Percentiles rank a stretch among this genome's conserved stretches.
phyloP scores from a whole-genome alignment of 64 coral and sea anemone genomes.

The Cladopsammia gracilis region DNA sequence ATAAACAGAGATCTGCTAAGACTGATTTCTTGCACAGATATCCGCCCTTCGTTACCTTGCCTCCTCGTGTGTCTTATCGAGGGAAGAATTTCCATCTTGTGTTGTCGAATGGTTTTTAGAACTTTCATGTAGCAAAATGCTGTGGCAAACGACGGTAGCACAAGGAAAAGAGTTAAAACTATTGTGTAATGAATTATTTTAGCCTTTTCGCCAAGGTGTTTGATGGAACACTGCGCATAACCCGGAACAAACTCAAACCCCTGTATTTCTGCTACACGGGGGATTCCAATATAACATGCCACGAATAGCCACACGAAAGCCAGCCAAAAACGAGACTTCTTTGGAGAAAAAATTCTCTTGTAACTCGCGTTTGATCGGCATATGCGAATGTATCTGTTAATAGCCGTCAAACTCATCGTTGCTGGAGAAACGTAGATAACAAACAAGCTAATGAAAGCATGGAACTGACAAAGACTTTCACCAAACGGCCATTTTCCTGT shows the following conservation, averaged over 20 bases:
- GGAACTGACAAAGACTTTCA: slow-evolving; percentile 22
- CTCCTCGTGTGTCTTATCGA: not conserved
- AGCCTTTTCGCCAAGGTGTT: not conserved
- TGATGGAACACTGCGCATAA: slow-evolving; percentile 23
- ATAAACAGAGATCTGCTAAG: slow-evolving; percentile 27
- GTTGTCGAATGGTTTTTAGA: slow-evolving; percentile 10
- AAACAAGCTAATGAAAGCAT: slow-evolving; percentile 33
- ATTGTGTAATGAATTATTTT: slow-evolving; percentile 40
- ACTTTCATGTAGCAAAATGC: slow-evolving; percentile 28
- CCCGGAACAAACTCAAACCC: slow-evolving; percentile 30
- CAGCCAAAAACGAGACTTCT: slow-evolving; percentile 18
- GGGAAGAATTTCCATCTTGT: slow-evolving; percentile 12
- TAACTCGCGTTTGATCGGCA: slow-evolving; percentile 10
- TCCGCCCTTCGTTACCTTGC: not conserved
- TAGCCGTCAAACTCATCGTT: slow-evolving; percentile 26
- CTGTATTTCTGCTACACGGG: not conserved
- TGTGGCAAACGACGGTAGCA: slow-evolving; percentile 6
- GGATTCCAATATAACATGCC: slow-evolving; percentile 24
- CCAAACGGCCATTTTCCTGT: slow-evolving; percentile 10
- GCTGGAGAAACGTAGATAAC: slow-evolving; percentile 45
- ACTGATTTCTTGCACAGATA: slow-evolving; percentile 21
- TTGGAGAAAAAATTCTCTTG: not conserved
- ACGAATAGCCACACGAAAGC: slow-evolving; percentile 14
- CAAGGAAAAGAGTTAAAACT: slow-evolving; percentile 22
- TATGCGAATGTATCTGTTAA: slow-evolving; percentile 30